Conservation (phyloP, 2,113 vertebrate genomes). For the Etia nguti region DNA sequence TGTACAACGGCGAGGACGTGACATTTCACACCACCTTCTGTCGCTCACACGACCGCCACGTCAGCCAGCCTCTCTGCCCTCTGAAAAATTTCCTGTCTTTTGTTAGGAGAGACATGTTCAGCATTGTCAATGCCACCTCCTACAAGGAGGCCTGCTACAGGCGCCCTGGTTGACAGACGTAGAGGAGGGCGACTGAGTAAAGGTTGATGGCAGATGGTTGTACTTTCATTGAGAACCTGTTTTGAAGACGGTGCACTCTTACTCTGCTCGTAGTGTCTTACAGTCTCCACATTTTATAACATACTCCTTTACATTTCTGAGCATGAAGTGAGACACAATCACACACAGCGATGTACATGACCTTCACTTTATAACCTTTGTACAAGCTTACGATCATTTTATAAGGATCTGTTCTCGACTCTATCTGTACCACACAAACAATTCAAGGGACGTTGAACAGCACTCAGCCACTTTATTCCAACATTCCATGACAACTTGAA, state of each 20-base stretch:
- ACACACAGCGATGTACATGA: neutral
- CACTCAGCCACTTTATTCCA: constrained; percentile 67
- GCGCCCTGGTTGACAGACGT: constrained; percentile 14
- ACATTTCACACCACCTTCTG: constrained; percentile 93
- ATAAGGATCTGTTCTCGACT: neutral
- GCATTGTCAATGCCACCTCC: constrained; percentile 79
- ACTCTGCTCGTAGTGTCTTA: constrained; percentile 5
- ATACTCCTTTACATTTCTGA: neutral
- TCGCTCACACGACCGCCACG: constrained; percentile 70
- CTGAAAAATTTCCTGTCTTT: constrained; percentile 86
- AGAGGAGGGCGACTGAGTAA: neutral
- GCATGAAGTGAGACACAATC: neutral
- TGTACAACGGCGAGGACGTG: constrained; percentile 92
- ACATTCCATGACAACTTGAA: constrained; percentile 13
- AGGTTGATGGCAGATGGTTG: neutral
- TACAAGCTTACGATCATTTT: neutral
- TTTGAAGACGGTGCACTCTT: constrained; percentile 17
- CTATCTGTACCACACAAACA: neutral
- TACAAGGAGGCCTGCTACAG: constrained; percentile 87
- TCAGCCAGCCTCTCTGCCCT: constrained; percentile 83
- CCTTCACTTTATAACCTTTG: neutral
- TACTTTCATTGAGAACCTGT: neutral
- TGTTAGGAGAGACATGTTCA: constrained; percentile 89
- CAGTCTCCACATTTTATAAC: neutral
- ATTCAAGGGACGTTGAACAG: neutral